Evolutionary conservation across 1,140 invertebrate genomes (phyloP).

Genomic region (Aphelinus certus): DNA sequence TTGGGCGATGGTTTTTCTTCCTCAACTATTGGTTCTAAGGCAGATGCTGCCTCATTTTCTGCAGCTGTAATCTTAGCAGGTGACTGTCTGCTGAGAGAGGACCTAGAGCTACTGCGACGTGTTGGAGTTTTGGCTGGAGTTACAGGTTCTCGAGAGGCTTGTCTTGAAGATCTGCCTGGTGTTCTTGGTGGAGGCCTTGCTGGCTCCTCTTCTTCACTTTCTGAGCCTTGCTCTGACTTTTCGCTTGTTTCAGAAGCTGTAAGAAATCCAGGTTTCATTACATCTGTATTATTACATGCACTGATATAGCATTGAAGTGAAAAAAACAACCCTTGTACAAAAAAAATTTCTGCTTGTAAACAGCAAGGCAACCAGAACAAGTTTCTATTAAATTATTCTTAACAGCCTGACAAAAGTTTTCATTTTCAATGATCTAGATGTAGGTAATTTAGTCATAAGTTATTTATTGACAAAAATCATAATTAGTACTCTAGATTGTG

Average conservation of each 20-base stretch:
- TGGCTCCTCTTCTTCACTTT: conserved; percentile 49
- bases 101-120: conserved; percentile 44
- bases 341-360: too few species aligned
- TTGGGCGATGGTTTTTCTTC: conserved; percentile 37
- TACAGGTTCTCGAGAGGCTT: conserved; percentile 43
- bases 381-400: too few species aligned
- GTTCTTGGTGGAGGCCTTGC: conserved; percentile 47
- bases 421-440: too few species aligned
- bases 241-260: conserved; percentile 31
- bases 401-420: too few species aligned
- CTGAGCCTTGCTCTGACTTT: conserved; percentile 40
- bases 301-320: too few species aligned
- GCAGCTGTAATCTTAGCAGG: conserved; percentile 47
- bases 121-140: conserved; percentile 52
- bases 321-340: too few species aligned
- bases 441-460: too few species aligned
- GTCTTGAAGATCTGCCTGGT: conserved; percentile 55
- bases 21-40: conserved; percentile 44
- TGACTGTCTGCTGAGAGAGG: conserved; percentile 44
- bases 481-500: too few species aligned
- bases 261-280: background rate
- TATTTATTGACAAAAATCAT: too few species aligned
- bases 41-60: conserved; percentile 40
- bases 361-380: too few species aligned
- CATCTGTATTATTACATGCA: too few species aligned